Evolutionary conservation across 2,113 vertebrate species (phyloP).

Genomic region (Tauraco erythrolophus): DNA sequence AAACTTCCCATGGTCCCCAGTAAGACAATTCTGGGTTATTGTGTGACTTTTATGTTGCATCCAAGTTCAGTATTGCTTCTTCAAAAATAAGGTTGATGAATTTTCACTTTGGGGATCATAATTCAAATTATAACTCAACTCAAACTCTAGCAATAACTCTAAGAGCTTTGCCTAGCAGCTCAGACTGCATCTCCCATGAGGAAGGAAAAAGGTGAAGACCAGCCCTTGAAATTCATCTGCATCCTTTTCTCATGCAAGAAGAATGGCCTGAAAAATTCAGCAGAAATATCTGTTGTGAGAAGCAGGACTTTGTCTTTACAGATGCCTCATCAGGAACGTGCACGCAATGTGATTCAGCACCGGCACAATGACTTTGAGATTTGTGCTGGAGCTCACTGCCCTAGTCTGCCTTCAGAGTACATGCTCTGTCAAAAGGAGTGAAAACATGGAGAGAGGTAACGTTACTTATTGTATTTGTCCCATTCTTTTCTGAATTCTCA

Average conservation of each 20-base stretch:
- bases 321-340: fast-evolving
- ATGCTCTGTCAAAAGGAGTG: not conserved
- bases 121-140: not conserved
- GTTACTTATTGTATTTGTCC: not conserved
- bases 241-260: not conserved
- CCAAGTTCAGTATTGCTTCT: not conserved
- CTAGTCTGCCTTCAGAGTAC: not conserved
- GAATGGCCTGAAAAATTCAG: not conserved
- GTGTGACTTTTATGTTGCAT: not conserved
- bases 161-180: not conserved
- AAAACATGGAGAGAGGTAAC: not conserved
- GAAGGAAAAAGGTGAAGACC: not conserved
- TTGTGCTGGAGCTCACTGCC: not conserved
- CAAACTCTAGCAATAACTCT: not conserved
- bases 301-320: not conserved
- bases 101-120: not conserved
- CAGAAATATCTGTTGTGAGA: not conserved
- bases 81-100: not conserved
- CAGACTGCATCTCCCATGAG: not conserved
- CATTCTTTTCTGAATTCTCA: not conserved
- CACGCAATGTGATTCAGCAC: fast-evolving
- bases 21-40: not conserved
- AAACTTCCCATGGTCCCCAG: not conserved
- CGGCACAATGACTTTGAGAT: not conserved
- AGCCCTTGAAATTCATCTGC: not conserved